A percentile compares a stretch with the other conserved stretches of the same genome.
Evolutionary conservation across 2,888 invertebrate species (phyloP).

Genomic region (Polyommatus icarus): DNA sequence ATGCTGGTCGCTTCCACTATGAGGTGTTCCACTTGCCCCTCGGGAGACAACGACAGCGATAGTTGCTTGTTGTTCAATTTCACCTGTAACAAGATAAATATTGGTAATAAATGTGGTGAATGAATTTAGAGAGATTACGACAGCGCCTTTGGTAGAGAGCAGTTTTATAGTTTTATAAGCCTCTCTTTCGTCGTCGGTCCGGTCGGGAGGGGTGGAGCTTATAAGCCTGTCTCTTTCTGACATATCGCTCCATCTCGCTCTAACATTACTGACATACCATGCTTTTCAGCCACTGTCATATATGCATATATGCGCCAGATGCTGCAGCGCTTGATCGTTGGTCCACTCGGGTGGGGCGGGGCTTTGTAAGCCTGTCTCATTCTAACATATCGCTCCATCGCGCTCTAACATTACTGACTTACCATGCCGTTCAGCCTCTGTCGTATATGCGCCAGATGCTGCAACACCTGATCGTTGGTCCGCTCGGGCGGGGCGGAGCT

Average conservation of each 20-base stretch:
- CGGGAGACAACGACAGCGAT: constrained; percentile 90
- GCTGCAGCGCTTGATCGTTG: too few species aligned
- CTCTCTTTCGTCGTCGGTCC: too few species aligned
- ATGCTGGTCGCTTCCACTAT: constrained; percentile 95
- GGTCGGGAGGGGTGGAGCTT: too few species aligned
- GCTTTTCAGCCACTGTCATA: too few species aligned
- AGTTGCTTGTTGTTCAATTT: constrained; percentile 81
- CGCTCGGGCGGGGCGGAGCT: constrained; percentile 58
- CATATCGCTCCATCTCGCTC: background rate
- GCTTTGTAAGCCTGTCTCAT: constrained; percentile 35
- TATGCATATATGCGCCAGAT: too few species aligned
- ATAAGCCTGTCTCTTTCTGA: background rate
- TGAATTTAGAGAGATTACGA: too few species aligned
- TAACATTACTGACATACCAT: constrained; percentile 45
- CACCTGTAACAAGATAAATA: constrained; percentile 60
- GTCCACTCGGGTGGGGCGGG: constrained; percentile 46
- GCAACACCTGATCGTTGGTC: constrained; percentile 45
- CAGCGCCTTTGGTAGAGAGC: too few species aligned
- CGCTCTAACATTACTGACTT: too few species aligned
- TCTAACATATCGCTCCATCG: too few species aligned
- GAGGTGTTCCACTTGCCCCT: constrained; percentile 96
- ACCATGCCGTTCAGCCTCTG: too few species aligned
- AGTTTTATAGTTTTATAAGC: too few species aligned
- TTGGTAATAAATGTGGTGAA: too few species aligned
- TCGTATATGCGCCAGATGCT: constrained; percentile 86